phyloP scores from a whole-genome alignment of 92 coral and sea anemone species.

The Zoanthus gigantus region DNA sequence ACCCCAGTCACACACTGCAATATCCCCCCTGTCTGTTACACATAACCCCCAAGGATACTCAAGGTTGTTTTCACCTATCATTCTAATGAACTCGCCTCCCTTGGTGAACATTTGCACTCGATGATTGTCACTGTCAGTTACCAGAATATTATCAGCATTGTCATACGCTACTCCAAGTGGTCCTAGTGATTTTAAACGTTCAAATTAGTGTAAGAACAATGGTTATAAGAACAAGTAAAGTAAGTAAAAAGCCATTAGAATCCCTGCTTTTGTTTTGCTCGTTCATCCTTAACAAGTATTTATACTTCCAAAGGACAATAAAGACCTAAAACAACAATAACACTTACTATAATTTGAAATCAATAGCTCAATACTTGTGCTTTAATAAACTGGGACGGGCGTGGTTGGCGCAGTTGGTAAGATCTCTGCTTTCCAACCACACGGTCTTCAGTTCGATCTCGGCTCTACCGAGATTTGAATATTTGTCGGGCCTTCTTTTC shows the following conservation, averaged over 20 bases:
- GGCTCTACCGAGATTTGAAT: no score
- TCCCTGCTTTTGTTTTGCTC: no score
- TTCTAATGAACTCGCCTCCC: slow-evolving; percentile 62
- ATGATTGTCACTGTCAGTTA: slow-evolving; percentile 82
- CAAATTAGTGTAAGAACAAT: neutral
- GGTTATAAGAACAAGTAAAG: neutral
- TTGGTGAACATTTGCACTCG: slow-evolving; percentile 68
- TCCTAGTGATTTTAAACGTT: neutral
- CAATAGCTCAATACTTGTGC: no score
- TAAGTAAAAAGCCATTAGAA: neutral
- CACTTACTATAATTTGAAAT: no score
- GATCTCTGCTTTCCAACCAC: no score
- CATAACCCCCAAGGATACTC: slow-evolving; percentile 84
- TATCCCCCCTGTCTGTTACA: slow-evolving; percentile 62
- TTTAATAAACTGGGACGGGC: no score
- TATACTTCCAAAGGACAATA: no score
- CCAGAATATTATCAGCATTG: slow-evolving; percentile 71
- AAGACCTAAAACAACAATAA: no score
- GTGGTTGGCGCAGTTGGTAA: no score
- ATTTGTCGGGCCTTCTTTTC: no score
- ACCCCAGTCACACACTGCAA: slow-evolving; percentile 79
- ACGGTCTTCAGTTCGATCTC: no score
- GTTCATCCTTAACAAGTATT: no score
- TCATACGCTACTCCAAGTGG: slow-evolving; percentile 81
- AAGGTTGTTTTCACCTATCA: slow-evolving; percentile 74